phyloP scores from a whole-genome alignment of 2,797 vertebrate species.

The Anas acuta region DNA sequence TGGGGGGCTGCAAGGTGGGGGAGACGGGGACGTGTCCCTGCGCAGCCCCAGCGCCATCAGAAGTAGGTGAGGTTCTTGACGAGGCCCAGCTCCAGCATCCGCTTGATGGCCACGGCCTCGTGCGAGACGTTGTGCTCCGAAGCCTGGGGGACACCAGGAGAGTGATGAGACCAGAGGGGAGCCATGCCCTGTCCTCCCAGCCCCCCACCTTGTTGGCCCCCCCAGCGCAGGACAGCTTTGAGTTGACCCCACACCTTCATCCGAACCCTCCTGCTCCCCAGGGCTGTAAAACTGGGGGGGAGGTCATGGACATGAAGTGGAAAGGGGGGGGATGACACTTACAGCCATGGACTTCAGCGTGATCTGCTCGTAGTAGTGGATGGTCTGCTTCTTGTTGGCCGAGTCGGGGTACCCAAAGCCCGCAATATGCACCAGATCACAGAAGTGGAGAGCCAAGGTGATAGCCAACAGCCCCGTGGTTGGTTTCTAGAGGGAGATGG shows the following conservation, averaged over 20 bases:
- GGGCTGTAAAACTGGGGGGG: too few species aligned
- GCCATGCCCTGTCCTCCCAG: fast-evolving
- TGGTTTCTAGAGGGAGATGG: conserved; percentile 73
- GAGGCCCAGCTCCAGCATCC: conserved; percentile 77
- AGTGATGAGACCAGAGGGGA: fast-evolving
- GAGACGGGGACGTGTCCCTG: not conserved
- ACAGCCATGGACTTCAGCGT: conserved; percentile 93
- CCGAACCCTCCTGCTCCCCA: not conserved
- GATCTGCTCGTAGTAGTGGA: conserved; percentile 91
- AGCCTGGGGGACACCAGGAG: conserved; percentile 36
- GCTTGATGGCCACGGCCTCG: conserved; percentile 80
- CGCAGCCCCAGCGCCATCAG: not conserved
- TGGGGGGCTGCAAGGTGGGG: not conserved
- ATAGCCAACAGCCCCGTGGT: conserved; percentile 92
- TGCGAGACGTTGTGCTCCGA: conserved; percentile 80
- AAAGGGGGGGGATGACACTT: not conserved
- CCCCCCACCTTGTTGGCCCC: not conserved
- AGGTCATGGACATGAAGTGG: not conserved
- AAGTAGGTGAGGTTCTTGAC: conserved; percentile 83
- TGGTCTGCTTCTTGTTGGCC: conserved; percentile 81
- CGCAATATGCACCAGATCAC: conserved; percentile 90
- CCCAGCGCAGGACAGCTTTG: fast-evolving
- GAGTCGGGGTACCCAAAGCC: conserved; percentile 91
- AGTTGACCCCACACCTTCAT: not conserved
- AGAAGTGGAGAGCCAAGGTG: conserved; percentile 93